These are phyloP conservation scores for Lophura nycthemera DNA, from an alignment of 2,113 vertebrate genomes.

Conservation along the genomic window DNA sequence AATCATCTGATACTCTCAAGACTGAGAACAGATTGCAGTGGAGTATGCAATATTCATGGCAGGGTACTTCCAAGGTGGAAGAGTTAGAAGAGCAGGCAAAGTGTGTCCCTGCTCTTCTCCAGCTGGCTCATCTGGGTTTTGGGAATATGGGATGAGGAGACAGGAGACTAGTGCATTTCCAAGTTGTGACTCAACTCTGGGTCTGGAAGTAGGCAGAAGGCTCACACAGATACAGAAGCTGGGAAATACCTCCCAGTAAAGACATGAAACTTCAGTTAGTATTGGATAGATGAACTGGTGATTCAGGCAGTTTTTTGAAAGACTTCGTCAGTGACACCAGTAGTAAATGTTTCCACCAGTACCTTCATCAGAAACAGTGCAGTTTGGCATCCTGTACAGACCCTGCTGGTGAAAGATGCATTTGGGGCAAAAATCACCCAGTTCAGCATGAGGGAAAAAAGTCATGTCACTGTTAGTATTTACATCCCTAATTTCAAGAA, in stretches of 20 bases:
- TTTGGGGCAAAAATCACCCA: background rate
- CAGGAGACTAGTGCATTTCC: background rate
- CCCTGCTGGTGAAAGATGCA: background rate
- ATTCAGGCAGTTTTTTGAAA: background rate
- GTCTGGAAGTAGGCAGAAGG: background rate
- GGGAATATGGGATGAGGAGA: background rate
- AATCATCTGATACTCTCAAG: slow-evolving; percentile 39
- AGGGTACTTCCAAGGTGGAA: background rate
- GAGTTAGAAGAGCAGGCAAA: background rate
- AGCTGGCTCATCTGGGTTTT: background rate
- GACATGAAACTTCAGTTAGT: background rate
- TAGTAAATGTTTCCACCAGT: background rate
- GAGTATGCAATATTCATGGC: background rate
- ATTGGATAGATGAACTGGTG: background rate
- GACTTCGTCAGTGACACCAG: background rate
- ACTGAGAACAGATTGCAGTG: background rate
- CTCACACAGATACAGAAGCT: background rate
- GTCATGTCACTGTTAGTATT: background rate
- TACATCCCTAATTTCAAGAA: background rate
- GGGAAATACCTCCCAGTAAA: background rate
- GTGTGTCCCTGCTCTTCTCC: background rate
- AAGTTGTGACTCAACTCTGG: background rate
- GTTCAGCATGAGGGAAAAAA: background rate
- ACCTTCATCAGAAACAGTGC: background rate
- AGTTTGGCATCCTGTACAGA: background rate